Conservation (phyloP, 1,140 invertebrate species). For the Thaumetopoea pityocampa region DNA sequence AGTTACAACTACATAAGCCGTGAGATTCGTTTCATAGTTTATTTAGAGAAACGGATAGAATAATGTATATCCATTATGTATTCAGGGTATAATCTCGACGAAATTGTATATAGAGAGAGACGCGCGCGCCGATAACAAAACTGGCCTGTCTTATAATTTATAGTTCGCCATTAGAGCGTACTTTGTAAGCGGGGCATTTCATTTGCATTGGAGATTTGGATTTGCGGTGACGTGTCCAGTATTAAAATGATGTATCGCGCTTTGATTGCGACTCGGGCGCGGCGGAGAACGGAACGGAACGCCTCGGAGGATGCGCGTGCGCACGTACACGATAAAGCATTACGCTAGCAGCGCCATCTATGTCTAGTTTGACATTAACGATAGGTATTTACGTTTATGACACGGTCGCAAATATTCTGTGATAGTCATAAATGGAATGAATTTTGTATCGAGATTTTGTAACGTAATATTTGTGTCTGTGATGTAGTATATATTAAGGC, state of each 20-base stretch:
- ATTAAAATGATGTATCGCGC: constrained; percentile 67
- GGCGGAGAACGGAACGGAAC: constrained; percentile 18
- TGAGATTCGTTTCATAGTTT: no score
- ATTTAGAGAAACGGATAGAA: constrained; percentile 22
- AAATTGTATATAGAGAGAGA: constrained; percentile 58
- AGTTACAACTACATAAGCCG: no score
- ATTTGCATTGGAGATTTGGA: constrained; percentile 70
- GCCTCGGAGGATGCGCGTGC: neutral
- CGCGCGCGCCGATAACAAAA: constrained; percentile 55
- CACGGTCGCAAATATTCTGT: constrained; percentile 1
- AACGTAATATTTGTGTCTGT: neutral
- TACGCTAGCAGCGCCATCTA: neutral
- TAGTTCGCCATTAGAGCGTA: constrained; percentile 56
- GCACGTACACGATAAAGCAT: constrained; percentile 7
- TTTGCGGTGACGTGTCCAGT: constrained; percentile 63
- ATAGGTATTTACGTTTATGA: constrained; percentile 17
- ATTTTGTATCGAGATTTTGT: no score
- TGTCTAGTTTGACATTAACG: constrained; percentile 16
- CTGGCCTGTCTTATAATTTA: constrained; percentile 59
- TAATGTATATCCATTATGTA: constrained; percentile 58
- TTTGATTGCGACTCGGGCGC: constrained; percentile 48
- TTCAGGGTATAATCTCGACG: constrained; percentile 61
- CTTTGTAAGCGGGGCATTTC: constrained; percentile 44
- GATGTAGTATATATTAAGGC: neutral
- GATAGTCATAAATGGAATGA: no score